Conservation (phyloP, 2,113 vertebrate species). For the Nipponia nippon region DNA sequence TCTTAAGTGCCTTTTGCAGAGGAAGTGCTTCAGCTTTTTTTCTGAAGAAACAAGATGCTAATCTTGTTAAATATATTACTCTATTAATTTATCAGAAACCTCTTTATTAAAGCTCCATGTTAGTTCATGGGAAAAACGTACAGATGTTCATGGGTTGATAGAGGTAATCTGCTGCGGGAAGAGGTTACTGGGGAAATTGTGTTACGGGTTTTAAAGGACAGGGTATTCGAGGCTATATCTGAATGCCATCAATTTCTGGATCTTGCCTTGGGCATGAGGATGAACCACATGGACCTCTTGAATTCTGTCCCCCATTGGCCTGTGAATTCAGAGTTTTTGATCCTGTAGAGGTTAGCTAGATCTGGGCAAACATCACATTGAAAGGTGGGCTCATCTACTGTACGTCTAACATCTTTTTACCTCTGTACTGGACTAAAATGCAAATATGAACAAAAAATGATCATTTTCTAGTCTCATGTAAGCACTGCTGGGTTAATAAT, state of each 20-base stretch:
- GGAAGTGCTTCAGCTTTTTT: background rate
- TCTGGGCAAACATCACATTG: background rate
- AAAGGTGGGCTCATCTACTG: background rate
- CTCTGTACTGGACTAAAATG: background rate
- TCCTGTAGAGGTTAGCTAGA: background rate
- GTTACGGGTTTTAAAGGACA: background rate
- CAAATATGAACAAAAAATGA: background rate
- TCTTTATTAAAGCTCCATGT: background rate
- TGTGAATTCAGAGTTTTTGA: background rate
- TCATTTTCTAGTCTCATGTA: background rate
- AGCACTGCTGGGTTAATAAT: background rate
- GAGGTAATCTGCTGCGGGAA: background rate
- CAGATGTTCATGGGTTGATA: background rate
- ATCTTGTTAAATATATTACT: background rate
- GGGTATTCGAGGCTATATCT: background rate
- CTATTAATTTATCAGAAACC: background rate
- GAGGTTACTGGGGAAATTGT: background rate
- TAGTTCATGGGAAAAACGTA: background rate
- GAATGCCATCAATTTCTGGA: background rate
- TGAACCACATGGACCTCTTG: background rate
- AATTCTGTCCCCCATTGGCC: background rate
- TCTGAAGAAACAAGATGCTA: background rate
- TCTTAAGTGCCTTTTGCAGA: background rate
- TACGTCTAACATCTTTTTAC: background rate
- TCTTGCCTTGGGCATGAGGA: background rate